Base-by-base conservation (phyloP, 2,797 vertebrate genomes). In the Danio aesculapii region DNA sequence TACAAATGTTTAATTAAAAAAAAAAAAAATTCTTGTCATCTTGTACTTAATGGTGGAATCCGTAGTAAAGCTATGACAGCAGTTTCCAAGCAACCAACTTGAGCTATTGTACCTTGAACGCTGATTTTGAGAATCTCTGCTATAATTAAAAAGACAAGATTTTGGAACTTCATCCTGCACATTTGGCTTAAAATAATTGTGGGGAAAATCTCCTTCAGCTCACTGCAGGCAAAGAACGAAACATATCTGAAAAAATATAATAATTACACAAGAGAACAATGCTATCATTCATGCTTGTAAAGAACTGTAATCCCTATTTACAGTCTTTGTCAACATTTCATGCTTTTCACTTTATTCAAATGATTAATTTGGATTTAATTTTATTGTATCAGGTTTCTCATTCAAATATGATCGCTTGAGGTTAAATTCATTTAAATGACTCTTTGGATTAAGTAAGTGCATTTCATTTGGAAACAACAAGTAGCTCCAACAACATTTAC, bases 1-100 rank as follows among this genome's bases (percentile, higher is more conserved):
- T 52, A 47, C n/a, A 53, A 57, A 73, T 73, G 50, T 71, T 78
- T 43, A 69, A 78, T 70, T 19, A 61, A 44, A 68, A 62, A 44
- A 68, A 17, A 59, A 67, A n/a, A n/a, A n/a, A n/a, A n/a, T n/a
- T 17, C 14, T 14, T 64, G 71, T 70, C 6, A 66, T 74, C 62
- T 75, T 58, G 6, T 41, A 49, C 75, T 63, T 50, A 46, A 41
- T 43, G 39, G 69, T 57, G 16, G 46, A 47, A 62, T n/a, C 8
- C 41, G 77, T 79, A 55, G 47, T 49, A 75, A 68, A 75, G 43
- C 46, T 69, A 70, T 57, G 82, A 75, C 50, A 80, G 76, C 74
- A 67, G 81, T 83, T 79, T 75, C 81, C 68, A 81, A 59, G 81
- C 81, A 85, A 85, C 84, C 62, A 66, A 76, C 66, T 76, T 43